Percentiles rank a stretch among this genome's conserved stretches.
Evolutionary conservation across 2,888 invertebrate genomes (phyloP).

Genomic region (Chrysopilus asiliformis): DNA sequence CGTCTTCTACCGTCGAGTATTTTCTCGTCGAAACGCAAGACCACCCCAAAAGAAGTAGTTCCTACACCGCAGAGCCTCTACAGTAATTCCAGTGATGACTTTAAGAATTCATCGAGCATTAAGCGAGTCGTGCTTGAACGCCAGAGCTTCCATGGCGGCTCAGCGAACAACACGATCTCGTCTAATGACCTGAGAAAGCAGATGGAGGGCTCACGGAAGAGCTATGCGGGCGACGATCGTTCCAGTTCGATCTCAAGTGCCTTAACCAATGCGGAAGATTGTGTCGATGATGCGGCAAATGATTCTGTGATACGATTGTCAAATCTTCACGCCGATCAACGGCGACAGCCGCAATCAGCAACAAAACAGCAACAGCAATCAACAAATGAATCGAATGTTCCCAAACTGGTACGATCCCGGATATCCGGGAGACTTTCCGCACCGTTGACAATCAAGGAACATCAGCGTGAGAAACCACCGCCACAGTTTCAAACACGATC

Average conservation of each 20-base stretch:
- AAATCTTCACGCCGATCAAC: background rate
- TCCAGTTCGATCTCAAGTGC: slow-evolving; percentile 27
- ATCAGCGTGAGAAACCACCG: background rate
- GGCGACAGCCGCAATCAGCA: background rate
- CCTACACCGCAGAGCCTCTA: slow-evolving; percentile 23
- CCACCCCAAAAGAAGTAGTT: slow-evolving; percentile 26
- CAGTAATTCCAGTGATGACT: slow-evolving; percentile 1
- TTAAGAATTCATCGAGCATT: slow-evolving; percentile 16
- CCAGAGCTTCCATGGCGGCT: slow-evolving; percentile 23
- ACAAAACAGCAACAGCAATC: slow-evolving; percentile 8
- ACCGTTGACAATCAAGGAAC: background rate
- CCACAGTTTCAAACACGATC: slow-evolving; percentile 7
- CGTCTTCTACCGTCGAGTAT: slow-evolving; percentile 29
- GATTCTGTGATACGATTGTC: slow-evolving; percentile 5
- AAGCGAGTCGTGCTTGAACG: slow-evolving; percentile 30
- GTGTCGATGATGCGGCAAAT: slow-evolving; percentile 13
- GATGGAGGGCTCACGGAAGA: slow-evolving; percentile 21
- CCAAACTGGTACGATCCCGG: too few species aligned
- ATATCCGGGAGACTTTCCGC: background rate
- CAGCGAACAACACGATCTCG: slow-evolving; percentile 17
- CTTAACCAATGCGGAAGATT: slow-evolving; percentile 24
- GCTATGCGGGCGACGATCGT: slow-evolving; percentile 22
- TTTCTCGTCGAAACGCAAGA: slow-evolving; percentile 30
- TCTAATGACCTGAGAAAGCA: slow-evolving; percentile 20
- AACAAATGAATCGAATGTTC: slow-evolving; percentile 2